Evolutionary conservation across 2,113 vertebrate species (phyloP).

Genomic region (Gadus chalcogrammus): DNA sequence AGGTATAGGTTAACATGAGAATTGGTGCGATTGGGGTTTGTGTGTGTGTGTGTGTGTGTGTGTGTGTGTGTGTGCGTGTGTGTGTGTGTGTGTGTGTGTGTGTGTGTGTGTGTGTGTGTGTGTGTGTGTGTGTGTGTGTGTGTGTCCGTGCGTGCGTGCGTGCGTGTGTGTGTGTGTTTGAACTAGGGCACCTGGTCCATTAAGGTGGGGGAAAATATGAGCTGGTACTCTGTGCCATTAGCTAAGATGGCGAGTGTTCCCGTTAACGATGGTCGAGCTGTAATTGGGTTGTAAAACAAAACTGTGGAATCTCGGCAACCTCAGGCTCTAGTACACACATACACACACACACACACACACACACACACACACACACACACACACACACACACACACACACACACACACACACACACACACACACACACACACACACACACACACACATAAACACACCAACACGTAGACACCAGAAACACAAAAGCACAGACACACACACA

Average conservation of each 20-base stretch:
- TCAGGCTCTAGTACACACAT: no score
- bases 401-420: no score
- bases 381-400: no score
- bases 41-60: constrained; percentile 5
- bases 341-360: no score
- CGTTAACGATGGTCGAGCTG: constrained; percentile 22
- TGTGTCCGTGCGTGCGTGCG: not conserved
- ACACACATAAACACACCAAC: no score
- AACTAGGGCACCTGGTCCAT: constrained; percentile 23
- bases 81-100: not conserved
- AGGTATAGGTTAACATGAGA: no score
- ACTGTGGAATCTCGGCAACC: not conserved
- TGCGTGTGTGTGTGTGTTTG: constrained; percentile 3
- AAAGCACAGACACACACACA: no score
- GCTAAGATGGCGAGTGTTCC: constrained; percentile 19
- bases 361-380: no score
- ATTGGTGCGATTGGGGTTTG: not conserved
- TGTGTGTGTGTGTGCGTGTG: constrained; percentile 5
- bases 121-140: not conserved
- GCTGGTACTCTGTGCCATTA: constrained; percentile 26
- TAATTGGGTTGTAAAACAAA: constrained; percentile 35
- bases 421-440: no score
- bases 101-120: constrained; percentile 2
- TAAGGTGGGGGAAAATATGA: constrained; percentile 25
- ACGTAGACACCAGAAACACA: no score